A percentile compares a stretch with the other conserved stretches of the same genome.
These are phyloP conservation scores for Stenchaetothrips biformis DNA, from an alignment of 2,888 invertebrate genomes.

Conservation along the genomic window DNA sequence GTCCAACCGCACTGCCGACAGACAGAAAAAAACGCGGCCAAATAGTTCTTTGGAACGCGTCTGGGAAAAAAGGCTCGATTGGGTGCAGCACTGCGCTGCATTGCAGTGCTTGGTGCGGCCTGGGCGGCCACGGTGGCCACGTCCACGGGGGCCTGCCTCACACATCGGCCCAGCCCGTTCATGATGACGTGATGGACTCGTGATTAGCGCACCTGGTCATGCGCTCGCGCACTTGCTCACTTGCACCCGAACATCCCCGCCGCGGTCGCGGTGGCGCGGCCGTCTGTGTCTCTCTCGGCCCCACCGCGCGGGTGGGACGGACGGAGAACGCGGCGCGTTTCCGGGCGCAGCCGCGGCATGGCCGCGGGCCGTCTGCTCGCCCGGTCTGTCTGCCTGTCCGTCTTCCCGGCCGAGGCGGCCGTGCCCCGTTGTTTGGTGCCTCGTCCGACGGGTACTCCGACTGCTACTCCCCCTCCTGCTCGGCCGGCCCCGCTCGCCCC, in stretches of 20 bases:
- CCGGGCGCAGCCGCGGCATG: background rate
- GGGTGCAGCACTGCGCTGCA: background rate
- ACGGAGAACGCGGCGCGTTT: background rate
- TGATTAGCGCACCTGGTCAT: background rate
- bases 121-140: background rate
- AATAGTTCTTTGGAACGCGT: background rate
- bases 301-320: background rate
- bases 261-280: background rate
- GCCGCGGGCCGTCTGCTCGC: background rate
- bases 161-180: too few species aligned
- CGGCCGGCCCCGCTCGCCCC: background rate
- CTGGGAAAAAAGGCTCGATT: background rate
- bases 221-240: too few species aligned
- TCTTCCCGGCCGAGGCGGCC: background rate
- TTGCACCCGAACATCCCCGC: too few species aligned
- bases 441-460: slow-evolving; percentile 9
- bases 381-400: background rate
- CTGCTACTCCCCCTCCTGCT: background rate
- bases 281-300: background rate
- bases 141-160: background rate
- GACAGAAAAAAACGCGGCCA: background rate
- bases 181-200: background rate
- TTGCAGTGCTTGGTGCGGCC: background rate
- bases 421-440: background rate
- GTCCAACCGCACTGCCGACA: background rate